Conservation (phyloP, 2,888 invertebrate genomes). For the Euplagia quadripunctaria region DNA sequence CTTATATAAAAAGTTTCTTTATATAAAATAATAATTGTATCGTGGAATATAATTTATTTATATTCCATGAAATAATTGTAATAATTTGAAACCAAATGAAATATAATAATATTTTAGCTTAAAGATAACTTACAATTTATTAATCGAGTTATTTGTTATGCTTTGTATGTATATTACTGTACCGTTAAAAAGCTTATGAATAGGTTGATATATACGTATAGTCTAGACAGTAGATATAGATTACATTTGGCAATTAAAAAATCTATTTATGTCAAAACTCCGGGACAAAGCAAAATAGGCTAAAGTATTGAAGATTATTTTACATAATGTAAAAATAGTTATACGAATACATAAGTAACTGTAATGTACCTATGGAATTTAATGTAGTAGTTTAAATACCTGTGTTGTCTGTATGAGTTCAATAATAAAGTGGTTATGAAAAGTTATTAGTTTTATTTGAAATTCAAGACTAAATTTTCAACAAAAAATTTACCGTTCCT, state of each 20-base stretch:
- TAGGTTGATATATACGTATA: constrained; percentile 35
- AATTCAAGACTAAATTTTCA: neutral
- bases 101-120: constrained; percentile 6
- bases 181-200: constrained; percentile 47
- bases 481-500: too few relatives aligned
- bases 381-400: constrained; percentile 67
- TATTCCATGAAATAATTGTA: too few relatives aligned
- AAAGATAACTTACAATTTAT: constrained; percentile 4
- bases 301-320: constrained; percentile 34
- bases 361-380: constrained; percentile 77
- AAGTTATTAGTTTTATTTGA: constrained; percentile 34
- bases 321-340: constrained; percentile 35
- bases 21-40: constrained; percentile 4
- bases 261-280: constrained; percentile 74
- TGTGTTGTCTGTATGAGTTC: constrained; percentile 65
- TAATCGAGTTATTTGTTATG: constrained; percentile 24
- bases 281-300: constrained; percentile 50
- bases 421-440: constrained; percentile 72
- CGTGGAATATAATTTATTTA: neutral
- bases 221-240: constrained; percentile 50
- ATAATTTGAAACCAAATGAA: neutral
- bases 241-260: constrained; percentile 30
- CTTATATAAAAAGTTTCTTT: constrained; percentile 10
- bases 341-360: constrained; percentile 54
- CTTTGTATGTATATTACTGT: constrained; percentile 36